Base-by-base conservation (phyloP, 2,113 vertebrate genomes). In the Notiomystis cincta region DNA sequence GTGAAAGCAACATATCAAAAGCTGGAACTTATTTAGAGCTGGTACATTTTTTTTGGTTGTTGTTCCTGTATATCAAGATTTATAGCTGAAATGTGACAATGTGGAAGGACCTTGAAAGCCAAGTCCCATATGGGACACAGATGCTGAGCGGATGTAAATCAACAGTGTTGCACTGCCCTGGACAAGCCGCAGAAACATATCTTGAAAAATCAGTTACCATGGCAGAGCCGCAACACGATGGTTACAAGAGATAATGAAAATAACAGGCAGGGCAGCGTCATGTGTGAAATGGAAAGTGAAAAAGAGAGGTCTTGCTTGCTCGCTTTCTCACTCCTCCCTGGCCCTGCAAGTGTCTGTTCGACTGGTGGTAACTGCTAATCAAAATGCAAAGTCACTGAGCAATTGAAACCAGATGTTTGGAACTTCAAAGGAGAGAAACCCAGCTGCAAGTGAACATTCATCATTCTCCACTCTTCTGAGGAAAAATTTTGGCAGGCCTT, bases 391-490 rank as follows among this genome's bases (percentile, higher is more conserved):
- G 79, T 90, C 95, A 86, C 80, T 85, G 21, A 84, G 61, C 96
- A 98, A 98, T 98, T 96, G 96, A 98, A 98, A 98, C 96, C 98
- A 98, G 98, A 98, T 98, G 98, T 98, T 95, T 66, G 79, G 71
- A 96, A 98, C 98, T 98, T 98, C 98, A 98, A 98, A 98, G 97
- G 86, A 90, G 94, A 96, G 87, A 95, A 97, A 96, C 94, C 77
- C 95, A 97, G 96, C 93, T 93, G 90, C 81, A 95, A 97, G 85
- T 66, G 85, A 95, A 93, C 37, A 51, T 89, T 96, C 94, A 93
- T 97, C 90, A 94, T 90, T 95, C 92, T 95, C 62, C 51, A 83
- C 93, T 98, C 96, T 97, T 97, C 95, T 62, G 62, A 96, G 73
- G 94, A 93, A 93, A 66, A 95, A 77, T 76, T 86, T 82, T 94